These are phyloP conservation scores for Micrastur ruficollis DNA, from an alignment of 2,797 vertebrate species.

Conservation along the genomic window DNA sequence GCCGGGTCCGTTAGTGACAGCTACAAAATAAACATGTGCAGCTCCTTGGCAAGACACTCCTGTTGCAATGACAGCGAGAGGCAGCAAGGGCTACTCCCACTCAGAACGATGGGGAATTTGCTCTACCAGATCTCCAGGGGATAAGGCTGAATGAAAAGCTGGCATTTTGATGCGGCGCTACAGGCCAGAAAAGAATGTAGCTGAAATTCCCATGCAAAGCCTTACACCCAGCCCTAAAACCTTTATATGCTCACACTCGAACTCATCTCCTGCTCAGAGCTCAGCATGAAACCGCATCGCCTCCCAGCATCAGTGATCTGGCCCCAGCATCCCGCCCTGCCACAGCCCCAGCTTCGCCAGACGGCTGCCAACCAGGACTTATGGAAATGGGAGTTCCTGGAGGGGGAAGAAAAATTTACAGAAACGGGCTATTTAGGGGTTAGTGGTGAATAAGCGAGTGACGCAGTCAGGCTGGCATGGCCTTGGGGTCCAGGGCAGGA, in stretches of 20 bases:
- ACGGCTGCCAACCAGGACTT: neutral
- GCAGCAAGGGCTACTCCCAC: neutral
- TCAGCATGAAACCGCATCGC: neutral
- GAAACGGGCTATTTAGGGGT: rapidly evolving
- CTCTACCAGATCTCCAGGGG: neutral
- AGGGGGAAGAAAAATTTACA: rapidly evolving
- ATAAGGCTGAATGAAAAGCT: neutral
- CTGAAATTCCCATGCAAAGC: neutral
- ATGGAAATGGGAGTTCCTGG: rapidly evolving
- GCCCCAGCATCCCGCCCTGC: neutral
- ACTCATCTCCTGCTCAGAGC: neutral
- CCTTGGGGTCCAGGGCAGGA: neutral
- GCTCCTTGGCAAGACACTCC: neutral
- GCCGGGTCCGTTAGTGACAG: rapidly evolving
- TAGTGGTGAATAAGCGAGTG: rapidly evolving
- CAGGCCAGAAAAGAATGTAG: neutral
- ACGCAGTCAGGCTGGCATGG: rapidly evolving
- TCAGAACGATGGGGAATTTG: neutral
- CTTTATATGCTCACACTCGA: rapidly evolving
- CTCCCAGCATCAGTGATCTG: neutral
- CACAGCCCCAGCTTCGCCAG: neutral
- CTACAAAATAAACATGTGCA: rapidly evolving
- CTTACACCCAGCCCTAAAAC: neutral
- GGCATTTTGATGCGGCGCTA: neutral
- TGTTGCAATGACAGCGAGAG: rapidly evolving